Evolutionary conservation across 2,113 vertebrate genomes (phyloP).

Genomic region (Zeus faber): DNA sequence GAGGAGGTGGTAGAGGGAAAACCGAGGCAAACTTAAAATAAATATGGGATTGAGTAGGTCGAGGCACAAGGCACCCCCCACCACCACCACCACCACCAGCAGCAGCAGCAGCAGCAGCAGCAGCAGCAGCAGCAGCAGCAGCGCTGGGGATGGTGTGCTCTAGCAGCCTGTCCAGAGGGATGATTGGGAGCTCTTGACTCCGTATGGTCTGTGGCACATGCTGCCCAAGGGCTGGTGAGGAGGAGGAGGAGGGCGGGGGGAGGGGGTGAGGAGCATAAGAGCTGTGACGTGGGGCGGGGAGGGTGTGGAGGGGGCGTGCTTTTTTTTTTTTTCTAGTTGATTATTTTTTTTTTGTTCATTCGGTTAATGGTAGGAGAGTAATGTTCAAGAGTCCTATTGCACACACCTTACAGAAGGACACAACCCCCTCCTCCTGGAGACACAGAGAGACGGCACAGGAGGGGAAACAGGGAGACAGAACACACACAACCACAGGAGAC

Average conservation of each 20-base stretch:
- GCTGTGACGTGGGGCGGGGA: conserved; percentile 2
- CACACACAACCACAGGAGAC: conserved; percentile 68
- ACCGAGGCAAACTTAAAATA: conserved; percentile 2
- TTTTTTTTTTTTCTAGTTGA: conserved; percentile 36
- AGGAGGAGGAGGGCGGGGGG: conserved; percentile 4
- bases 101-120: no score
- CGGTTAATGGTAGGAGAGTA: conserved; percentile 46
- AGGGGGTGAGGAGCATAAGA: conserved; percentile 42
- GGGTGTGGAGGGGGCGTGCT: conserved; percentile 43
- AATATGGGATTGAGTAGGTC: conserved; percentile 1
- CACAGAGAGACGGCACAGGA: conserved; percentile 75
- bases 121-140: no score
- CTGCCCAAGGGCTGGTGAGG: conserved; percentile 45
- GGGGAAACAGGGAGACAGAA: conserved; percentile 65
- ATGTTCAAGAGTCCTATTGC: conserved; percentile 62
- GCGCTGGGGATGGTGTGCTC: conserved; percentile 46
- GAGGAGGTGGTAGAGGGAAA: conserved; percentile 25
- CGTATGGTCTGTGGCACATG: conserved; percentile 73
- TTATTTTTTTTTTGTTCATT: conserved; percentile 46
- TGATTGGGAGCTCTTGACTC: conserved; percentile 60
- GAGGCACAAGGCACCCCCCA: no score
- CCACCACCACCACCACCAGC: conserved; percentile 37
- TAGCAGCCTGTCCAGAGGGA: conserved; percentile 51
- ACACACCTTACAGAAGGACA: conserved; percentile 99
- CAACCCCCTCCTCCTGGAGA: conserved; percentile 96